A percentile compares a stretch with the other conserved stretches of the same genome.
Evolutionary conservation across 2,113 vertebrate genomes (phyloP).

Genomic region (Crotalus viridis): DNA sequence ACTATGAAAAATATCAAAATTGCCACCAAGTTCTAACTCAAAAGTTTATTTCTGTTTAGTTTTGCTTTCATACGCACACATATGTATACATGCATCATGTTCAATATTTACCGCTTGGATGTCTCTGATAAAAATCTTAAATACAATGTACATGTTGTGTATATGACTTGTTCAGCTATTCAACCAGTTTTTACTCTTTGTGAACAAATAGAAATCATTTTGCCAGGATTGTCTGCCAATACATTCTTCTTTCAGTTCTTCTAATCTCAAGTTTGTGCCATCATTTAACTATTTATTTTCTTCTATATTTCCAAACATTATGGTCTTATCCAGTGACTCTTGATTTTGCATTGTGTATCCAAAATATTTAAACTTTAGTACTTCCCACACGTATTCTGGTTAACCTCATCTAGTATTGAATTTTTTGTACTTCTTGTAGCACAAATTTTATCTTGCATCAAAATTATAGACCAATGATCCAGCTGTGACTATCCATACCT

Average conservation of each 20-base stretch:
- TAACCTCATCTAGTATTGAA: not conserved
- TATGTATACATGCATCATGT: not conserved
- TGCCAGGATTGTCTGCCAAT: not conserved
- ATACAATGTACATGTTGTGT: slow-evolving; percentile 64
- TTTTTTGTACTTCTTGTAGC: not conserved
- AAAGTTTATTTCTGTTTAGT: not conserved
- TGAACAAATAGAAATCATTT: not conserved
- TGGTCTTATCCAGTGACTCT: not conserved
- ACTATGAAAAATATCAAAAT: not conserved
- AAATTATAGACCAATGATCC: not conserved
- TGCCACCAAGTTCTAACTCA: not conserved
- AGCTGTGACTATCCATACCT: not conserved
- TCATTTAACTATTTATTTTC: not conserved
- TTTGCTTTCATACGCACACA: not conserved
- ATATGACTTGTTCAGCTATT: not conserved
- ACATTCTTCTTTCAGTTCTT: not conserved
- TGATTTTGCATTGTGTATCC: not conserved
- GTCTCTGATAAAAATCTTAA: slow-evolving; percentile 81
- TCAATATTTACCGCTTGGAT: slow-evolving; percentile 67
- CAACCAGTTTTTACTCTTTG: not conserved
- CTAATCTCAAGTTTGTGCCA: not conserved
- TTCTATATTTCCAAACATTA: not conserved
- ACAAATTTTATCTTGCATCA: not conserved
- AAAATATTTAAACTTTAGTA: not conserved
- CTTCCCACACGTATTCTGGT: not conserved